Evolutionary conservation across 2,797 vertebrate species (phyloP).

Genomic region (Leptodactylus fallax): DNA sequence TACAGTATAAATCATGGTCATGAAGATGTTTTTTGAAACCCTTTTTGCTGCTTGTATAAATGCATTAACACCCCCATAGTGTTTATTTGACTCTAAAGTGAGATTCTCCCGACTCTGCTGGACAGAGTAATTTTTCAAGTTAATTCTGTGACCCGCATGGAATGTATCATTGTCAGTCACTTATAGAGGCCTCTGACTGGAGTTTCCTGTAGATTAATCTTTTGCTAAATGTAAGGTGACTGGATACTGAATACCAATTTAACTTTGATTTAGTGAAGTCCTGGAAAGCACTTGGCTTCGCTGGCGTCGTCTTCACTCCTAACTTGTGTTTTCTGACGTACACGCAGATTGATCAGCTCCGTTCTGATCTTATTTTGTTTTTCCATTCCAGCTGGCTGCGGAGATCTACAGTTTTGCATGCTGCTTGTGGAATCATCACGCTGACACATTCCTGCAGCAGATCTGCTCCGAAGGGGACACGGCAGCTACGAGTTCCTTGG

Average conservation of each 20-base stretch:
- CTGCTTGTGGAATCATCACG: slow-evolving; percentile 97
- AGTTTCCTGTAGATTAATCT: slow-evolving; percentile 43
- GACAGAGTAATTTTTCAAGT: slow-evolving; percentile 44
- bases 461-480: slow-evolving; percentile 83
- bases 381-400: slow-evolving; percentile 86
- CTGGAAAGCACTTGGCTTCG: background rate
- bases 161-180: slow-evolving; percentile 43
- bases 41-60: no score
- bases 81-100: background rate
- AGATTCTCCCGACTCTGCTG: slow-evolving; percentile 34
- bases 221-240: slow-evolving; percentile 20
- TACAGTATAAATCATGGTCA: no score
- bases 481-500: slow-evolving; percentile 85
- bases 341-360: background rate
- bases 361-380: slow-evolving; percentile 8
- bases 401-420: slow-evolving; percentile 95
- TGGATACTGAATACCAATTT: slow-evolving; percentile 37
- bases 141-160: slow-evolving; percentile 37
- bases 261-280: slow-evolving; percentile 35
- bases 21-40: no score
- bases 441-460: slow-evolving; percentile 92
- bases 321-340: background rate
- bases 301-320: slow-evolving; percentile 6
- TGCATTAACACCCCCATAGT: background rate
- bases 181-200: slow-evolving; percentile 10